Evolutionary conservation across 2,888 invertebrate species (phyloP), one percentile per base, ranked within the genome.

Genomic region (Drosophila mulleri): DNA sequence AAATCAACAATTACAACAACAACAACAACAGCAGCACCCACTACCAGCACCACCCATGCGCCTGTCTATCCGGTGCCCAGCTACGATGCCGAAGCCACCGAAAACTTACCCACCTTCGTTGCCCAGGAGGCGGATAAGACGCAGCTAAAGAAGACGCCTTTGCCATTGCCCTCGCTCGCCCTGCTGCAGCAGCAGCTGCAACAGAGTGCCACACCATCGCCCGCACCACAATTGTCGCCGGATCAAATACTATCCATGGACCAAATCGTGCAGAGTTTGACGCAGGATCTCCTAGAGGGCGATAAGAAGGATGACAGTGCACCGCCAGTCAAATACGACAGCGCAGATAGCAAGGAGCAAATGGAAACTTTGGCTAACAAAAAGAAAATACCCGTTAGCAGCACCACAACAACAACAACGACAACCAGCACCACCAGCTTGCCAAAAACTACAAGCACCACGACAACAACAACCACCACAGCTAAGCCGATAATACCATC

Each of bases 181-280:
- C 37, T 76, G 37, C 59, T 90, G 35, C 91, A 90, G 32, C 80
- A 81, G 6, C 80, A 81, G 2, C 42, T 79, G 61, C 84, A 78
- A 9, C 72, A 61, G 0, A 58, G 71, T n/a, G 68, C 74, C 12
- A 64, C 83, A 12, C 66, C 82, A 1, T 67, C 80, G n/a, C 62
- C 80, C 0, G 68, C 74, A 26, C 72, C 80, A 29, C 73, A 77
- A 29, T 62, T 87, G 7, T 80, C 90, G 2, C 88, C 90, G 3
- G 92, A 91, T 63, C 75, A 86, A 8, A 88, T 91, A 59, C 71
- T 90, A 3, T 92, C 92, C 0, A 91, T 92, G 79, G 91, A 92
- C 73, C 92, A 92, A 82, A 92, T 92, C 32, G 83, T 92, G 44
- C 90, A 91, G 57, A 89, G 90, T 7, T 80, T 92, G 0, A 91